phyloP scores from a whole-genome alignment of 2,797 vertebrate species.

The Anableps anableps region DNA sequence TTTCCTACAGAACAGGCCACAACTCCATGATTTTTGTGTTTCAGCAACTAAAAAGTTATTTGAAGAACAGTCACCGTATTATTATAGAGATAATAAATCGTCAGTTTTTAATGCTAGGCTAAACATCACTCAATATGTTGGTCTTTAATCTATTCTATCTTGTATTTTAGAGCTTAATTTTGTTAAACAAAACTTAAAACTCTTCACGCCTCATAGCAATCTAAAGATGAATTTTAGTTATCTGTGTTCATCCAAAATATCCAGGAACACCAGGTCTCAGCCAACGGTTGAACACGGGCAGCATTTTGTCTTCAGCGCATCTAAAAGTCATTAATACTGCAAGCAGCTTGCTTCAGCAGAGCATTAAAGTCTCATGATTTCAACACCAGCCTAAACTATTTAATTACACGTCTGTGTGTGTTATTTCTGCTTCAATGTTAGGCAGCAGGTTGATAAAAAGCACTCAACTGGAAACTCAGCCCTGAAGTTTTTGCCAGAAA shows the following conservation, averaged over 20 bases:
- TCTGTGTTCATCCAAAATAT: not conserved
- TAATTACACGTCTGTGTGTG: slow-evolving; percentile 35
- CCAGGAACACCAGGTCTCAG: slow-evolving; percentile 7
- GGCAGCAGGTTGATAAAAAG: slow-evolving; percentile 58
- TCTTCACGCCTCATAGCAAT: not conserved
- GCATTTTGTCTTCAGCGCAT: slow-evolving; percentile 6
- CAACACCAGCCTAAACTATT: slow-evolving; percentile 36
- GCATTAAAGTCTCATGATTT: slow-evolving; percentile 38
- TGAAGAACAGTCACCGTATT: too few species aligned
- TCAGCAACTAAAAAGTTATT: too few species aligned
- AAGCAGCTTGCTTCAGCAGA: slow-evolving; percentile 29
- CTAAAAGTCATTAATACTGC: slow-evolving; percentile 26
- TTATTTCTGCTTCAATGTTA: slow-evolving; percentile 38
- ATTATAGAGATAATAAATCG: too few species aligned
- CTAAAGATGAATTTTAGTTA: not conserved
- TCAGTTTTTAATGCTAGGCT: too few species aligned
- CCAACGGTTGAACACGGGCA: slow-evolving; percentile 9
- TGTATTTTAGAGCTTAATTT: not conserved
- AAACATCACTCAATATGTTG: too few species aligned
- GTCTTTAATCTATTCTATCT: not conserved
- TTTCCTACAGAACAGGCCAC: not conserved
- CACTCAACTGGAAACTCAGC: slow-evolving; percentile 49
- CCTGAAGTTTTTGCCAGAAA: slow-evolving; percentile 42
- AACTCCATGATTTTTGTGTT: too few species aligned
- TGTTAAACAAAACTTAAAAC: not conserved